These are phyloP conservation scores for Syngnathus rostellatus DNA, from an alignment of 2,797 vertebrate species.

Conservation along the genomic window DNA sequence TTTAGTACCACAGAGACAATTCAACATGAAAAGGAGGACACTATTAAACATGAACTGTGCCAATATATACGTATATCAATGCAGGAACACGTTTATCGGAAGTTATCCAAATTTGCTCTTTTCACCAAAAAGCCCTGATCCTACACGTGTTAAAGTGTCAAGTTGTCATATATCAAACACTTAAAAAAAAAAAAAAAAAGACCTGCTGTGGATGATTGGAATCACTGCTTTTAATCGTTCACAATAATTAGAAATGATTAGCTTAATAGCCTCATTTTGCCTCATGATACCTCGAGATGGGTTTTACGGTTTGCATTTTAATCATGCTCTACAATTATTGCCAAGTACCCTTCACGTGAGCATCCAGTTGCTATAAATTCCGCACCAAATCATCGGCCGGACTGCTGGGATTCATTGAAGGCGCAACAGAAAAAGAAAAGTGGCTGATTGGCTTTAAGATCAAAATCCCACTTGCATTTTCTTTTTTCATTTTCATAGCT, in stretches of 20 bases:
- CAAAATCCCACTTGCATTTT: neutral
- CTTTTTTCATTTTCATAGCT: neutral
- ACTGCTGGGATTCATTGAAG: constrained; percentile 5
- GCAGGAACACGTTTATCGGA: neutral
- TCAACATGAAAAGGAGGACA: neutral
- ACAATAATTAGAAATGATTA: constrained; percentile 19
- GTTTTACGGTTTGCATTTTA: constrained; percentile 23
- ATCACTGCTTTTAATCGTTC: constrained; percentile 23
- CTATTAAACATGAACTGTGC: neutral
- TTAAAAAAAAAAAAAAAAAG: constrained; percentile 14
- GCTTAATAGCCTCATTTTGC: neutral
- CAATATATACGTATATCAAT: neutral
- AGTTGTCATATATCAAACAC: constrained; percentile 1
- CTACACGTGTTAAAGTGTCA: neutral
- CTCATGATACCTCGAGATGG: constrained; percentile 6
- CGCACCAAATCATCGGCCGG: constrained; percentile 5
- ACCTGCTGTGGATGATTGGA: neutral
- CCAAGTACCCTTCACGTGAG: constrained; percentile 17
- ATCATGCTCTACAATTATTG: constrained; percentile 7
- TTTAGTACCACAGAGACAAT: neutral
- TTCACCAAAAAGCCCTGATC: neutral
- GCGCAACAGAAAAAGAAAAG: constrained; percentile 3
- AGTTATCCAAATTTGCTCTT: neutral
- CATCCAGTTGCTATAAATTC: constrained; percentile 9
- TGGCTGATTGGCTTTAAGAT: neutral